phyloP scores from a whole-genome alignment of 1,140 invertebrate genomes.

The roundworm (Caenorhabditis elegans) region DNA sequence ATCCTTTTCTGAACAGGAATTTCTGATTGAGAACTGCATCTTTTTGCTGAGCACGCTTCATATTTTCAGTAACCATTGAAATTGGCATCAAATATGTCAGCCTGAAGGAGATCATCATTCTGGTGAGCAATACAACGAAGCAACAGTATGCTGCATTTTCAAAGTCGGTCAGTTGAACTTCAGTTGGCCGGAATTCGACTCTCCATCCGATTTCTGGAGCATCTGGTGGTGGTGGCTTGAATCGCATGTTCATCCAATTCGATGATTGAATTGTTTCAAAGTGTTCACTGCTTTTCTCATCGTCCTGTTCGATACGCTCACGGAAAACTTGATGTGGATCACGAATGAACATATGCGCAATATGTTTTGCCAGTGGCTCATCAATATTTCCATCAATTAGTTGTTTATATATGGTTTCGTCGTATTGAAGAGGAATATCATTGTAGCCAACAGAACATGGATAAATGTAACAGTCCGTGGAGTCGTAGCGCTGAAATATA shows the following conservation, averaged over 20 bases:
- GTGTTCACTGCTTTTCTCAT: constrained; percentile 90
- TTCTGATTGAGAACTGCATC: constrained; percentile 80
- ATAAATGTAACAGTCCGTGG: constrained; percentile 94
- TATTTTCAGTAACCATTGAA: constrained; percentile 95
- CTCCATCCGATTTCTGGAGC: constrained; percentile 88
- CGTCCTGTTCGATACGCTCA: constrained; percentile 92
- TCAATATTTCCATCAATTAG: constrained; percentile 76
- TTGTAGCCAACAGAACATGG: constrained; percentile 84
- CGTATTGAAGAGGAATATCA: constrained; percentile 84
- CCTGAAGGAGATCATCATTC: constrained; percentile 93
- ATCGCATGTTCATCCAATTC: constrained; percentile 99
- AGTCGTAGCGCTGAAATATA: constrained; percentile 78
- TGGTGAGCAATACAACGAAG: constrained; percentile 91
- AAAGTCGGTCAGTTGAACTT: constrained; percentile 94
- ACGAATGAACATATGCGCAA: constrained; percentile 96
- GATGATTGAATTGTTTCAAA: constrained; percentile 99
- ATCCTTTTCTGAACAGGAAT: constrained; percentile 79
- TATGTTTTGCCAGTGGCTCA: constrained; percentile 81
- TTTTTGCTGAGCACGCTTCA: constrained; percentile 86
- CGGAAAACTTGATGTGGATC: constrained; percentile 91
- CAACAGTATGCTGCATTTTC: constrained; percentile 99
- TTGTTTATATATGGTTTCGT: constrained; percentile 78
- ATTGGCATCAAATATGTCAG: constrained; percentile 96
- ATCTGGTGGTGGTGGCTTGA: constrained; percentile 82
- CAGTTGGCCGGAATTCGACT: constrained; percentile 98